Evolutionary conservation across 2,113 vertebrate genomes (phyloP).

Genomic region (Phaethon lepturus): DNA sequence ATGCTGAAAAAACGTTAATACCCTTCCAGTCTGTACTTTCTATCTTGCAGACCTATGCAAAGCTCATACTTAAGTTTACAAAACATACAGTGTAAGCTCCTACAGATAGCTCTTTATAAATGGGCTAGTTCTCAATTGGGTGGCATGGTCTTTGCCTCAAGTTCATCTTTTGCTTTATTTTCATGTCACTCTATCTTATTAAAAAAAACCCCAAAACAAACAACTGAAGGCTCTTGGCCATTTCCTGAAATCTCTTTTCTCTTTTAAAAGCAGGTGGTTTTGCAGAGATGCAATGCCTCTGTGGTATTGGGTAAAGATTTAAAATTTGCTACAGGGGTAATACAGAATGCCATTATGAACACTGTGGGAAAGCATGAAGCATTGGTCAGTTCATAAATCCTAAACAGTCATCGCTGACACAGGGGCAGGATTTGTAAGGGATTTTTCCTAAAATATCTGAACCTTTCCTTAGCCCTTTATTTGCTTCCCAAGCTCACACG

Average conservation of each 20-base stretch:
- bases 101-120: neutral
- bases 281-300: neutral
- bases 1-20: neutral
- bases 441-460: neutral
- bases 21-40: neutral
- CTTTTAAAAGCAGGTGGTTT: neutral
- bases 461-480: neutral
- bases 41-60: neutral
- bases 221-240: neutral
- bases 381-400: neutral
- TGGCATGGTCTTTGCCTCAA: neutral
- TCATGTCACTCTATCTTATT: neutral
- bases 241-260: neutral
- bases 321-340: neutral
- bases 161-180: neutral
- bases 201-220: neutral
- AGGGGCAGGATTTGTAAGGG: neutral
- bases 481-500: neutral
- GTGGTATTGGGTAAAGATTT: neutral
- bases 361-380: neutral
- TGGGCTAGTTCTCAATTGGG: neutral
- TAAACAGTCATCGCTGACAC: neutral
- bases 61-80: neutral
- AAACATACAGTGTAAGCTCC: neutral
- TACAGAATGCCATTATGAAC: neutral